A percentile compares a stretch with the other conserved stretches of the same genome.
Conservation (phyloP, 2,113 vertebrate genomes). For the Crotalus horridus region DNA sequence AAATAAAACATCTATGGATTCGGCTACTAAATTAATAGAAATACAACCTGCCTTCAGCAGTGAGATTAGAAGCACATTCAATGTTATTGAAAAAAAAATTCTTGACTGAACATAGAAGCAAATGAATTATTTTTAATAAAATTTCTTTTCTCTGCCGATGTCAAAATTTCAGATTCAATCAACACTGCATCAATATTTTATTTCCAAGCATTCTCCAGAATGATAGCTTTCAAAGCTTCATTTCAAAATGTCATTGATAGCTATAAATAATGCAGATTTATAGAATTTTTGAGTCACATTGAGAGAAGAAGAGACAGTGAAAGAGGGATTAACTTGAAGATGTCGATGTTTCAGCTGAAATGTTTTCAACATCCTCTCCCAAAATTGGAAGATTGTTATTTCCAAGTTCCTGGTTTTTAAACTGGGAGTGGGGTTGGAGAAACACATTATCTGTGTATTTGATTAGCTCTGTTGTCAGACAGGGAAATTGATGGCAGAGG, state of each 20-base stretch:
- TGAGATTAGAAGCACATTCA: neutral
- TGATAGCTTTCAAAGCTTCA: constrained; percentile 9
- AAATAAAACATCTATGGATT: neutral
- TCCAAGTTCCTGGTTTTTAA: neutral
- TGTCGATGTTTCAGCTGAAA: neutral
- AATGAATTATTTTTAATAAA: constrained; percentile 15
- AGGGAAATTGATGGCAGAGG: neutral
- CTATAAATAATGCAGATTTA: constrained; percentile 22
- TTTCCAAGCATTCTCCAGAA: constrained; percentile 7
- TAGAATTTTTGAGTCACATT: neutral
- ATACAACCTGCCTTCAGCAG: neutral
- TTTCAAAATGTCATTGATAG: constrained; percentile 37
- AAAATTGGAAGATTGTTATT: neutral
- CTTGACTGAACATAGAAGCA: neutral
- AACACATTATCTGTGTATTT: neutral
- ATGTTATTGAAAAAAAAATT: neutral
- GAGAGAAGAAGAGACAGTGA: neutral
- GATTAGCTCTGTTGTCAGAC: neutral
- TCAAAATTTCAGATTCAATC: constrained; percentile 20
- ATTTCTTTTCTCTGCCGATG: constrained; percentile 7
- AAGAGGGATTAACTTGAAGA: neutral
- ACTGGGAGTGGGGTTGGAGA: neutral
- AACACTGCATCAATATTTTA: constrained; percentile 27
- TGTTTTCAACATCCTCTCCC: neutral
- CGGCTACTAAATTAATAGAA: neutral